phyloP scores from a whole-genome alignment of 2,797 vertebrate species.

The Loris lydekkerianus region DNA sequence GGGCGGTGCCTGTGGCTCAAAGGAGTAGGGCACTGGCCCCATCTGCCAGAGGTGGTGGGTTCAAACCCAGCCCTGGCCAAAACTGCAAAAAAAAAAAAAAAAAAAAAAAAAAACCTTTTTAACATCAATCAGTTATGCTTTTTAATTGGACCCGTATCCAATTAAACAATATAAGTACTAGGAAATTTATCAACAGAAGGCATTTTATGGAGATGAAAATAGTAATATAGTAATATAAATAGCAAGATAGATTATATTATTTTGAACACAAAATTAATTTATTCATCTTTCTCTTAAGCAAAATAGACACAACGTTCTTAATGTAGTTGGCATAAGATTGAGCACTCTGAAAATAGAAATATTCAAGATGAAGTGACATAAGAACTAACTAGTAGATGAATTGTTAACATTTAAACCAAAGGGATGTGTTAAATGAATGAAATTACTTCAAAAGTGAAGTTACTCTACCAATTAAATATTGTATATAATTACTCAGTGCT shows the following conservation, averaged over 20 bases:
- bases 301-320: background rate
- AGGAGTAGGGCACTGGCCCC: too few species aligned
- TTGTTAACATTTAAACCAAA: conserved; percentile 35
- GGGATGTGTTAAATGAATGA: conserved; percentile 22
- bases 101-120: background rate
- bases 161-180: background rate
- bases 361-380: background rate
- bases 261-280: conserved; percentile 49
- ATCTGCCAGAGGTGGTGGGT: too few species aligned
- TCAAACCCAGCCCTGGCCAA: too few species aligned
- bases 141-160: conserved; percentile 12
- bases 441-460: conserved; percentile 15
- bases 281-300: background rate
- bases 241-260: background rate
- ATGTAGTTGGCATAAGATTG: background rate
- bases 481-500: background rate
- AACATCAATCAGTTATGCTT: background rate
- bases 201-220: background rate
- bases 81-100: too few species aligned
- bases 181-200: background rate
- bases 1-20: too few species aligned
- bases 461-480: conserved; percentile 23
- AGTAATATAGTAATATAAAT: background rate
- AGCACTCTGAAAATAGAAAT: background rate
- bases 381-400: background rate